Evolutionary conservation across 2,113 vertebrate genomes (phyloP).

Genomic region (Nannobrachium achirus): DNA sequence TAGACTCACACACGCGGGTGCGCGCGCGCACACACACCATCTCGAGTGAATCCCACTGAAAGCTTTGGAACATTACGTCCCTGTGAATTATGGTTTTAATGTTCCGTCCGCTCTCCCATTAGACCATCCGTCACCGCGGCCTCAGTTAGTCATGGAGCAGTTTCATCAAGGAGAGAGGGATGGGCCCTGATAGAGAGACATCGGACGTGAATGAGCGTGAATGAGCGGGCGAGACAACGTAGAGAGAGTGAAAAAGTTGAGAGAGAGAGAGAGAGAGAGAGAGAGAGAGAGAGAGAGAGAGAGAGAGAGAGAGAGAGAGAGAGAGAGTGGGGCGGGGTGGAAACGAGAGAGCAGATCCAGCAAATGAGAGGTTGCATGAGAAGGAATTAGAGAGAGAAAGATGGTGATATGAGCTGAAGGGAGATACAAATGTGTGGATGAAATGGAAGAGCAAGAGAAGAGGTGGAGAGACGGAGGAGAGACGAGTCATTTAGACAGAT

Average conservation of each 20-base stretch:
- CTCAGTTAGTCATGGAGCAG: slow-evolving; percentile 43
- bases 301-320: background rate
- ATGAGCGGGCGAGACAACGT: background rate
- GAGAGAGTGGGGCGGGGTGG: background rate
- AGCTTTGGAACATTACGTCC: slow-evolving; percentile 45
- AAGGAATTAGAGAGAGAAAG: slow-evolving; percentile 33
- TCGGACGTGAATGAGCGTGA: slow-evolving; percentile 1
- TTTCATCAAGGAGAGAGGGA: slow-evolving; percentile 44
- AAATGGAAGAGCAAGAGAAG: slow-evolving; percentile 27
- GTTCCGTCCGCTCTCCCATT: slow-evolving; percentile 51
- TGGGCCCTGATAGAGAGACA: background rate
- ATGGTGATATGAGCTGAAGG: slow-evolving; percentile 34
- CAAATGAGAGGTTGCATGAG: slow-evolving; percentile 31
- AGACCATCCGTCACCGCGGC: slow-evolving; percentile 53
- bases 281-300: slow-evolving; percentile 17
- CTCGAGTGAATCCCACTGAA: slow-evolving; percentile 28
- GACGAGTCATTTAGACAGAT: slow-evolving; percentile 62
- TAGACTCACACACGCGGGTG: slow-evolving; percentile 20
- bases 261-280: slow-evolving; percentile 10
- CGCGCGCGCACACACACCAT: slow-evolving; percentile 9
- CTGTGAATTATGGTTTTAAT: slow-evolving; percentile 59
- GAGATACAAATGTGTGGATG: slow-evolving; percentile 35
- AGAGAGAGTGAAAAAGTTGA: slow-evolving; percentile 1
- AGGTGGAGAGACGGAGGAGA: slow-evolving; percentile 27
- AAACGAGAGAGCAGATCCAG: background rate